Evolutionary conservation across 2,797 vertebrate genomes (phyloP), one percentile per base, ranked within the genome.

Genomic region (Epinephelus malabaricus): DNA sequence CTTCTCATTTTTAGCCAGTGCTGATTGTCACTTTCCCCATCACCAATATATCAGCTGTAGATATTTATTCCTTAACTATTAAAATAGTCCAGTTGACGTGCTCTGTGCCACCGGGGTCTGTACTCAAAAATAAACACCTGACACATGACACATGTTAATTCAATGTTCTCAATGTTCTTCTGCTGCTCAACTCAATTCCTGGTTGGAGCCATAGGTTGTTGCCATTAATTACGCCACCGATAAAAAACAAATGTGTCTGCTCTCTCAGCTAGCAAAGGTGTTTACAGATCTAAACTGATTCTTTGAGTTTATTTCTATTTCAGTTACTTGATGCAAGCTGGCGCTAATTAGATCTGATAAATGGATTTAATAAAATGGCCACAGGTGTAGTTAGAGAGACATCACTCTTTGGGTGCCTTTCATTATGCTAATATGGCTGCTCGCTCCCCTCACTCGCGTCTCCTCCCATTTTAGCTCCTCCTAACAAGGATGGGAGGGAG

Each of bases 221-320:
- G 46, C 27, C 43, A 62, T 78, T 70, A 69, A 78, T 80, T 56
- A 78, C 4, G 23, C 55, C 69, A 68, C 47, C 19, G 27, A 78
- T 68, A 67, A 50, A 72, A 82, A 79, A 68, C 40, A 69, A 74
- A 70, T 2, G 45, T 21, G 27, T 40, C n/a, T 51, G 21, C 14
- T 10, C 59, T 60, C 25, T 58, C 23, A 21, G 56, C 47, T 73
- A 76, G 69, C 80, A 82, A 82, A 90, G 40, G 55, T 45, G 65
- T 73, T 89, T 79, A 83, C 14, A 12, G 30, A 68, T 14, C 60
- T 27, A 9, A 82, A 79, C 60, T 78, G 0, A 87, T 68, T 71
- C 23, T 70, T 59, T 70, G 23, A 38, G 59, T 70, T 55, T 23
- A 71, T 80, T 87, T 69, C 59, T 54, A 79, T 14, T 46, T 53